phyloP scores from a whole-genome alignment of 1,140 invertebrate genomes.

The Drosophila virilis region DNA sequence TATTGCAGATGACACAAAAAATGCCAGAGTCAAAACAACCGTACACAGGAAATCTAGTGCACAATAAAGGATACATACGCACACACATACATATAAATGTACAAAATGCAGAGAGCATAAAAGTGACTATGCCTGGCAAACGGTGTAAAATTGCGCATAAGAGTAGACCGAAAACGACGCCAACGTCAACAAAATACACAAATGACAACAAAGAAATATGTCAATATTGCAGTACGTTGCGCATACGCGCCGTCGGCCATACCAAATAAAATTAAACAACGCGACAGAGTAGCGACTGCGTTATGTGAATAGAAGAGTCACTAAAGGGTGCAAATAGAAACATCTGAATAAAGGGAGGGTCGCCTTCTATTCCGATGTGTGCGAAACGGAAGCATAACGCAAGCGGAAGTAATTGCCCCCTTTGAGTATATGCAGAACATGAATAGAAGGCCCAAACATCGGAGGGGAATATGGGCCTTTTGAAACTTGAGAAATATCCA shows the following conservation, averaged over 20 bases:
- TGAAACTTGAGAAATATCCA: not conserved
- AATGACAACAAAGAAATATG: slow-evolving; percentile 80
- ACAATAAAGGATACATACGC: not conserved
- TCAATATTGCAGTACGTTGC: slow-evolving; percentile 76
- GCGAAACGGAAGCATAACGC: slow-evolving; percentile 69
- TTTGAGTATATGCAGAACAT: slow-evolving; percentile 44
- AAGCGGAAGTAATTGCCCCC: slow-evolving; percentile 44
- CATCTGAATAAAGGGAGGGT: not conserved
- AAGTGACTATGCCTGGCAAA: not conserved
- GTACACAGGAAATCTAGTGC: slow-evolving; percentile 47
- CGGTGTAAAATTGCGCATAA: not conserved
- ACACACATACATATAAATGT: slow-evolving; percentile 4
- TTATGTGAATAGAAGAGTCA: slow-evolving; percentile 10
- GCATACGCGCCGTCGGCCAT: slow-evolving; percentile 73
- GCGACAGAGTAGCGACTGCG: slow-evolving; percentile 55
- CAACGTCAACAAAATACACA: slow-evolving; percentile 38
- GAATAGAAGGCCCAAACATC: slow-evolving; percentile 20
- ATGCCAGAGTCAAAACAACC: slow-evolving; percentile 48
- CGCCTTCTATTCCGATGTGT: slow-evolving; percentile 33
- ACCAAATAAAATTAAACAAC: slow-evolving; percentile 80
- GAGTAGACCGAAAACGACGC: slow-evolving; percentile 15
- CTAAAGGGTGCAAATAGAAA: not conserved
- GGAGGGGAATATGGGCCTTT: not conserved
- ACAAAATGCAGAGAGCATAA: slow-evolving; percentile 5
- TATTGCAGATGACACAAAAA: slow-evolving; percentile 71